A percentile compares a stretch with the other conserved stretches of the same genome.
Conservation (phyloP, 2,113 vertebrate species). For the Tragulus kanchil region DNA sequence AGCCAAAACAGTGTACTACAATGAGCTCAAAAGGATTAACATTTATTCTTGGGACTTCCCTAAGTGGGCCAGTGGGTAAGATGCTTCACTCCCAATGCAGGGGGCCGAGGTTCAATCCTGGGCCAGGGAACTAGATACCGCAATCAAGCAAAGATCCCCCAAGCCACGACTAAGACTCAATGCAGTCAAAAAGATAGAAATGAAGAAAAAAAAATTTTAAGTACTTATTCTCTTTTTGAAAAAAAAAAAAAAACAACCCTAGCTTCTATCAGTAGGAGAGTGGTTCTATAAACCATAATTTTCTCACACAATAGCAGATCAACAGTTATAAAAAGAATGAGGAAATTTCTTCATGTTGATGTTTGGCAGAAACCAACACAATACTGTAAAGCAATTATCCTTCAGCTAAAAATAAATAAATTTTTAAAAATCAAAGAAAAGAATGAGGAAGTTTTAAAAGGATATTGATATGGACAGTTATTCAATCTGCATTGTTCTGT, state of each 20-base stretch:
- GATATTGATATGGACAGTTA: not conserved
- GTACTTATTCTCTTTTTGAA: not conserved
- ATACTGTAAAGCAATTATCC: too few relatives aligned
- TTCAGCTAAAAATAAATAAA: too few relatives aligned
- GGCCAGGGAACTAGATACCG: not conserved
- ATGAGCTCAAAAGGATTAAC: not conserved
- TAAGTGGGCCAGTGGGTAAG: not conserved
- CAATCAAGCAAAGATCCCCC: not conserved
- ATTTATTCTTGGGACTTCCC: not conserved
- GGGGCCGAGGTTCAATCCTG: not conserved
- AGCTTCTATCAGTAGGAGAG: not conserved
- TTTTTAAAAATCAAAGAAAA: not conserved
- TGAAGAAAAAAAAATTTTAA: not conserved
- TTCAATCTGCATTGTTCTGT: not conserved
- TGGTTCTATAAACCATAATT: not conserved
- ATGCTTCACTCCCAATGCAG: not conserved
- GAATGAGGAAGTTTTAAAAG: not conserved
- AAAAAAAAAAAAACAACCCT: slow-evolving; percentile 6
- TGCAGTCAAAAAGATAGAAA: not conserved
- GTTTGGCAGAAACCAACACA: too few relatives aligned
- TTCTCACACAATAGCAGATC: not conserved
- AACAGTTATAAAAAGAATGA: not conserved
- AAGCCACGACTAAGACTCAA: not conserved
- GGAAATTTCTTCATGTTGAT: not conserved
- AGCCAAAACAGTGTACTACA: not conserved